Conservation (phyloP, 2,113 vertebrate genomes). For the Felis chaus region DNA sequence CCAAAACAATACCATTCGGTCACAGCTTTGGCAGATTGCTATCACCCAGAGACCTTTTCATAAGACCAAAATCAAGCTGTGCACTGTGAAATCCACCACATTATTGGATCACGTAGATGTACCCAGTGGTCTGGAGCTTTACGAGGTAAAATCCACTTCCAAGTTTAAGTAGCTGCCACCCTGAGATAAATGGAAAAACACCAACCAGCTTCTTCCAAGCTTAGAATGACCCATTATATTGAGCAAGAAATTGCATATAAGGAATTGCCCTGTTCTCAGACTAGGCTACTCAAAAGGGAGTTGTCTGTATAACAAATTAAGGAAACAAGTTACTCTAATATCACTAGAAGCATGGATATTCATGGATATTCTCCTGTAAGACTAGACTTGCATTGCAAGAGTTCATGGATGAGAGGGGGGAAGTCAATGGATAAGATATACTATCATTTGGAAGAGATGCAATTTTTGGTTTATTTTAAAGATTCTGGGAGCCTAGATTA, state of each 20-base stretch:
- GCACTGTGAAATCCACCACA: neutral
- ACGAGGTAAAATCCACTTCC: conserved; percentile 58
- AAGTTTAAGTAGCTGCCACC: conserved; percentile 64
- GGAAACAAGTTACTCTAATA: neutral
- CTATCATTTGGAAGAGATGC: neutral
- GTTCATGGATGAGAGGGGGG: neutral
- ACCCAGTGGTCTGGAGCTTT: conserved; percentile 57
- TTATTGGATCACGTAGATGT: conserved; percentile 33
- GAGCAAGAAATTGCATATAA: neutral
- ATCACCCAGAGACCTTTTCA: conserved; percentile 61
- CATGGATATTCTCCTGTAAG: neutral
- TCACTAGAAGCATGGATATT: neutral
- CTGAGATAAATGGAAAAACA: conserved; percentile 46
- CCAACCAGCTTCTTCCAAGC: neutral
- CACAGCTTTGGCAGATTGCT: conserved; percentile 61
- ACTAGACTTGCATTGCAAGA: neutral
- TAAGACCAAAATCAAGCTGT: conserved; percentile 7
- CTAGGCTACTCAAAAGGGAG: neutral
- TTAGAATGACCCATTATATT: neutral
- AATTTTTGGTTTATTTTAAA: neutral
- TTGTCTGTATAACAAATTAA: neutral
- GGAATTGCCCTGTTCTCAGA: neutral
- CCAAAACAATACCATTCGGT: conserved; percentile 47
- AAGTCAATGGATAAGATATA: neutral
- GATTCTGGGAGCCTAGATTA: neutral